phyloP scores from a whole-genome alignment of 2,888 invertebrate species.

The Ommatoiulus sabulosus region DNA sequence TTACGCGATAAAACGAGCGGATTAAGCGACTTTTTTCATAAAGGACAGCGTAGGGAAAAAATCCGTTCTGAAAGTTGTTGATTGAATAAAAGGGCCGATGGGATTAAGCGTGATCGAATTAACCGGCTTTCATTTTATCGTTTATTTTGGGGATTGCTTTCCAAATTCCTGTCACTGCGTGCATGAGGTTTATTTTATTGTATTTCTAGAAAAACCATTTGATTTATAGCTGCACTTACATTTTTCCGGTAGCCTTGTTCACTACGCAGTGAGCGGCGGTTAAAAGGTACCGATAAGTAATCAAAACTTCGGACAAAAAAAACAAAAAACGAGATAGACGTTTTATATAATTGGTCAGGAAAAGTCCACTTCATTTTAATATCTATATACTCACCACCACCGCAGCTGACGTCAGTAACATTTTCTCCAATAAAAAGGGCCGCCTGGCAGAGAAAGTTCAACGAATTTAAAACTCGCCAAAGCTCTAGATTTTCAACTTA shows the following conservation, averaged over 20 bases:
- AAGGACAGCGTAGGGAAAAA: too few relatives aligned
- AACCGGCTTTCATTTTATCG: too few relatives aligned
- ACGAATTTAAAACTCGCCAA: neutral
- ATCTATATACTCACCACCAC: slow-evolving; percentile 69
- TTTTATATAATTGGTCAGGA: too few relatives aligned
- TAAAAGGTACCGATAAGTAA: slow-evolving; percentile 77
- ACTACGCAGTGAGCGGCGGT: slow-evolving; percentile 84
- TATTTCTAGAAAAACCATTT: neutral
- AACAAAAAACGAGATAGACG: neutral
- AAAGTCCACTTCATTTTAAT: neutral
- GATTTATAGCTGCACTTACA: neutral
- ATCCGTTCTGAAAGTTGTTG: neutral
- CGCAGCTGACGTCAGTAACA: slow-evolving; percentile 69
- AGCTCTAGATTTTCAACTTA: neutral
- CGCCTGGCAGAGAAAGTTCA: slow-evolving; percentile 58
- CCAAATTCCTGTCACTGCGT: too few relatives aligned
- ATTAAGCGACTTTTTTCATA: too few relatives aligned
- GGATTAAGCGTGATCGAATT: too few relatives aligned
- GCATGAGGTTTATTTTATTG: too few relatives aligned
- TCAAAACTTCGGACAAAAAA: slow-evolving; percentile 69
- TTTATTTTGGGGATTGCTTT: too few relatives aligned
- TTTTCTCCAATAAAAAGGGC: slow-evolving; percentile 60
- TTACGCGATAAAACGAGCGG: too few relatives aligned
- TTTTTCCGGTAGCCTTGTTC: slow-evolving; percentile 66
- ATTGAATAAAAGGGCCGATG: neutral